phyloP scores from a whole-genome alignment of 1,140 invertebrate genomes.

The Nasonia vitripennis region DNA sequence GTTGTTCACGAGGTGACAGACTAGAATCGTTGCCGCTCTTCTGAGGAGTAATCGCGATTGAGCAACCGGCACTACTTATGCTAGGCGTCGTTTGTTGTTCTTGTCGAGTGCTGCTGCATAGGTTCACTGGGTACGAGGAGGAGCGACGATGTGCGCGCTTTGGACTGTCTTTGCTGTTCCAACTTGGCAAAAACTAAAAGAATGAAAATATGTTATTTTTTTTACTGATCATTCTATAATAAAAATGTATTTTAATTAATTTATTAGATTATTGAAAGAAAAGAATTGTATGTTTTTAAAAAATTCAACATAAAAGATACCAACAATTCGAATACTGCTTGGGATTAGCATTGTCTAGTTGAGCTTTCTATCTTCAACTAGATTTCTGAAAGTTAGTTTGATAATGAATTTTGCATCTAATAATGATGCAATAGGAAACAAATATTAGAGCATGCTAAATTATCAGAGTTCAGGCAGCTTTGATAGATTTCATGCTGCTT shows the following conservation, averaged over 20 bases:
- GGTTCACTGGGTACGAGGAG: conserved; percentile 66
- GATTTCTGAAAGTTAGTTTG: conserved; percentile 22
- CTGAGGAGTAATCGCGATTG: not conserved
- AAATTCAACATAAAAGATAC: not conserved
- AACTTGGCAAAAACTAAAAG: conserved; percentile 64
- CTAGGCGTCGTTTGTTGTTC: not conserved
- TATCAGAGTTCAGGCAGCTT: not conserved
- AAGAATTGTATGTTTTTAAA: not conserved
- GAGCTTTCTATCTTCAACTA: not conserved
- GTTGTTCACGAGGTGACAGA: not conserved
- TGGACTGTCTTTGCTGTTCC: conserved; percentile 62
- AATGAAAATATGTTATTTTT: not conserved
- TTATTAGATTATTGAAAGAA: not conserved
- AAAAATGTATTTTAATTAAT: conserved; percentile 9
- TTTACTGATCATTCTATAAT: not conserved
- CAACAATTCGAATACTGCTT: not conserved
- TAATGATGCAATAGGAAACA: conserved; percentile 45
- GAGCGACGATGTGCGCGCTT: conserved; percentile 64
- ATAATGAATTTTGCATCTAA: conserved; percentile 12
- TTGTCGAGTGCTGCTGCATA: conserved; percentile 43
- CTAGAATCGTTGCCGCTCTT: conserved; percentile 1
- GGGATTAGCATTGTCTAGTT: not conserved
- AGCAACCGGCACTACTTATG: not conserved
- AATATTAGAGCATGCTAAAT: conserved; percentile 37
- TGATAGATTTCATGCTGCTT: conserved; percentile 1